phyloP scores from a whole-genome alignment of 2,797 vertebrate species.

The Scyliorhinus canicula region DNA sequence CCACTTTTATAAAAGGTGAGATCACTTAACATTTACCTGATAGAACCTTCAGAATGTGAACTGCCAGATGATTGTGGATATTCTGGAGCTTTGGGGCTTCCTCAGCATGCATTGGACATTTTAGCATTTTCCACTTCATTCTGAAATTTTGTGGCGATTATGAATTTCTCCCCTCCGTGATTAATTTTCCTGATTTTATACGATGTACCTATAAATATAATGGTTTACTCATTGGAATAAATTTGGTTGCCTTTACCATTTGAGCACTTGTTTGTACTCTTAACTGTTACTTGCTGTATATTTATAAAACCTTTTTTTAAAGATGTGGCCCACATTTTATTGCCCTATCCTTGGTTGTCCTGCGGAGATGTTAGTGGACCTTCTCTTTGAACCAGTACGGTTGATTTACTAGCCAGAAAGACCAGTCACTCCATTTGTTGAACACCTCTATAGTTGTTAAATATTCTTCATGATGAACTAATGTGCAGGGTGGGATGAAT shows the following conservation, averaged over 20 bases:
- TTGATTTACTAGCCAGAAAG: neutral
- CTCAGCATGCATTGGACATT: neutral
- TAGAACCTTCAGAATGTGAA: too few relatives aligned
- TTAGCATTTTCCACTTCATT: neutral
- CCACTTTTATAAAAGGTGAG: too few relatives aligned
- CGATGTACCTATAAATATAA: neutral
- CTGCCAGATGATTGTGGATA: too few relatives aligned
- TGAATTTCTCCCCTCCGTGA: too few relatives aligned
- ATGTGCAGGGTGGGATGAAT: neutral
- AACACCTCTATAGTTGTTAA: neutral
- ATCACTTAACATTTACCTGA: too few relatives aligned
- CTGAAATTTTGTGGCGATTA: neutral
- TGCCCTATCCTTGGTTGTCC: neutral
- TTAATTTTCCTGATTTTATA: neutral
- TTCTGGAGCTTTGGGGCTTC: too few relatives aligned
- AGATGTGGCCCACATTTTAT: neutral
- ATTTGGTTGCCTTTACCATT: neutral
- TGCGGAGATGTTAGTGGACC: fast-evolving
- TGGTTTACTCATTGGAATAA: neutral
- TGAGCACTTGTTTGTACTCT: neutral
- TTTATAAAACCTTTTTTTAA: too few relatives aligned
- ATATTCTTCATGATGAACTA: neutral
- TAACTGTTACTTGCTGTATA: neutral
- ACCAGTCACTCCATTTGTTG: neutral
- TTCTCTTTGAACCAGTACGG: neutral